phyloP scores from a whole-genome alignment of 2,113 vertebrate genomes.

The Riparia riparia region DNA sequence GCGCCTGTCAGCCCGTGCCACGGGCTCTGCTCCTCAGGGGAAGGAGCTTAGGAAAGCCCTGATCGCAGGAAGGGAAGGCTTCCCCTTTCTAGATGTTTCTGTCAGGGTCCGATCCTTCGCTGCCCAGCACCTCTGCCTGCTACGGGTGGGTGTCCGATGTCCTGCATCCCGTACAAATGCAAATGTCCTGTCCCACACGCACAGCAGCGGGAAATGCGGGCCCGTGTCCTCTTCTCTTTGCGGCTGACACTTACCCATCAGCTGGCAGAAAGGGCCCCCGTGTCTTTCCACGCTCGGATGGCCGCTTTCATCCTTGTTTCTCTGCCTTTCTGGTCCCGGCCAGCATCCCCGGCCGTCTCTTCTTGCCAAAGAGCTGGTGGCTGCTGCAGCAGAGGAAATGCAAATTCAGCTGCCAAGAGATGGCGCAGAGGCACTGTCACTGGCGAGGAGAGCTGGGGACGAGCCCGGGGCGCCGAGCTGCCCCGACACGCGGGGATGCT shows the following conservation, averaged over 20 bases:
- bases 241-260: not conserved
- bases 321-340: not conserved
- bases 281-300: not conserved
- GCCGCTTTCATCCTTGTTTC: fast-evolving
- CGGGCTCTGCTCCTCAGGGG: not conserved
- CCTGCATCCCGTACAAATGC: fast-evolving
- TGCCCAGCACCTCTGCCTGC: not conserved
- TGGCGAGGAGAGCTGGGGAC: not conserved
- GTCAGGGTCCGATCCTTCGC: fast-evolving
- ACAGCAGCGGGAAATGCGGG: not conserved
- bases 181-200: not conserved
- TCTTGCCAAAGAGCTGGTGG: fast-evolving
- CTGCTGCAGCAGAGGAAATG: not conserved
- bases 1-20: not conserved
- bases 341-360: not conserved
- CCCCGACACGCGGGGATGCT: fast-evolving
- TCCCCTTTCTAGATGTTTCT: not conserved
- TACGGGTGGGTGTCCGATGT: fast-evolving
- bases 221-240: fast-evolving
- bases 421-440: slow-evolving; percentile 59
- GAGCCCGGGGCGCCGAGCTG: not conserved
- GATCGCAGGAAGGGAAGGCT: not conserved
- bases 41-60: not conserved
- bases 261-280: not conserved
- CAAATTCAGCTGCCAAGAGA: slow-evolving; percentile 46